Conservation (phyloP, 2,888 invertebrate species). For the Aleiodes testaceus region DNA sequence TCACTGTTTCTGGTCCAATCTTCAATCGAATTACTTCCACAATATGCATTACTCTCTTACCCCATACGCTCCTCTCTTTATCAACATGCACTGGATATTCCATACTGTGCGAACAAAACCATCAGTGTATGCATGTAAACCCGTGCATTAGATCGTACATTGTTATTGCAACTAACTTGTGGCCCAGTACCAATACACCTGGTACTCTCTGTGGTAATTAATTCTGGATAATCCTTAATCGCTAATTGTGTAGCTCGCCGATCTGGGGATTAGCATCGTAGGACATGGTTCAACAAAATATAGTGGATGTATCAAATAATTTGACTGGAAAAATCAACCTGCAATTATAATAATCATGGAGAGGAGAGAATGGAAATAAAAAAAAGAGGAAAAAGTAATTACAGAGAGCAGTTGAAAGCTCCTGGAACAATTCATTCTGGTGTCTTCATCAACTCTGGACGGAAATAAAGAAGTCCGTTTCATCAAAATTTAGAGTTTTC, state of each 20-base stretch:
- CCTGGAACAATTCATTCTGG: slow-evolving; percentile 25
- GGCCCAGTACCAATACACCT: slow-evolving; percentile 30
- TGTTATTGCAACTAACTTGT: slow-evolving; percentile 40
- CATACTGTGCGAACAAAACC: neutral
- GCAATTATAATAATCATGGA: neutral
- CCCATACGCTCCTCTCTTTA: slow-evolving; percentile 12
- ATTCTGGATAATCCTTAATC: slow-evolving; percentile 70
- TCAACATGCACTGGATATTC: slow-evolving; percentile 16
- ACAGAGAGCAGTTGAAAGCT: slow-evolving; percentile 7
- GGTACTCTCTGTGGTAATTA: slow-evolving; percentile 59
- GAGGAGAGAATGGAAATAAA: neutral
- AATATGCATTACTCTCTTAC: slow-evolving; percentile 4
- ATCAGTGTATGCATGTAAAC: slow-evolving; percentile 38
- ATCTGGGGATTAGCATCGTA: slow-evolving; percentile 36
- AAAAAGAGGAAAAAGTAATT: neutral
- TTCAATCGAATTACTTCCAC: slow-evolving; percentile 24
- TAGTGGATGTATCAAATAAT: neutral
- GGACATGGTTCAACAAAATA: slow-evolving; percentile 29
- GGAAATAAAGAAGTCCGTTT: slow-evolving; percentile 25
- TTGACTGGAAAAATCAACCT: neutral
- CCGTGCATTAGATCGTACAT: slow-evolving; percentile 39
- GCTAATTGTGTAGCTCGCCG: slow-evolving; percentile 61
- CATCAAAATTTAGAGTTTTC: slow-evolving; percentile 5
- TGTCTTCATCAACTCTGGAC: slow-evolving; percentile 30
- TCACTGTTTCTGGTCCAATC: slow-evolving; percentile 1